Conservation (phyloP, 2,113 vertebrate species). For the Mirza zaza region DNA sequence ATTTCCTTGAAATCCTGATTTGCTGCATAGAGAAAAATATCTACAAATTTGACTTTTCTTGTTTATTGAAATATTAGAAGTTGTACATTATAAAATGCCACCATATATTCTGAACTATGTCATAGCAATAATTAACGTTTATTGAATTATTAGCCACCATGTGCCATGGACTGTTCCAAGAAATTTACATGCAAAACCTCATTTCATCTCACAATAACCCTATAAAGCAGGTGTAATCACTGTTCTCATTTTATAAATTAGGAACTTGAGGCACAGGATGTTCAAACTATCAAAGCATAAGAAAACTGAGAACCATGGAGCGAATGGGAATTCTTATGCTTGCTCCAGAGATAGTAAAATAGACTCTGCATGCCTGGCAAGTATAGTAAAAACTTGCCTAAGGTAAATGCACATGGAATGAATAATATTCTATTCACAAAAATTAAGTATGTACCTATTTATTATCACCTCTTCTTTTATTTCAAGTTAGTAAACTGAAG, state of each 20-base stretch:
- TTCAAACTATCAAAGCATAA: not conserved
- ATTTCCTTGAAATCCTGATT: not conserved
- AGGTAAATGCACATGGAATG: not conserved
- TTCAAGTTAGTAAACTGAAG: not conserved
- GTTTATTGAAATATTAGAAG: not conserved
- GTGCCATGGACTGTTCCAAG: not conserved
- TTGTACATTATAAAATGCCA: not conserved
- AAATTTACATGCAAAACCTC: not conserved
- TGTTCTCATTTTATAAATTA: not conserved
- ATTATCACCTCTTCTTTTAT: not conserved
- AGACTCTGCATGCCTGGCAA: not conserved
- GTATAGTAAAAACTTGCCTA: rapidly evolving
- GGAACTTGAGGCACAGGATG: not conserved
- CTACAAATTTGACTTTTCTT: not conserved
- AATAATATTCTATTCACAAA: not conserved
- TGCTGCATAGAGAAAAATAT: not conserved
- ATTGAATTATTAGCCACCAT: not conserved
- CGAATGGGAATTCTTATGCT: not conserved
- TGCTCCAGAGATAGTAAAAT: not conserved
- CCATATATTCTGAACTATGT: not conserved
- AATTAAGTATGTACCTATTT: not conserved
- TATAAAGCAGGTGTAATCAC: not conserved
- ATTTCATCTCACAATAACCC: not conserved
- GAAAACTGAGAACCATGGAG: not conserved
- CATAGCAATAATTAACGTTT: not conserved